Conservation (phyloP, 2,797 vertebrate genomes). For the Sebastes elongatus region DNA sequence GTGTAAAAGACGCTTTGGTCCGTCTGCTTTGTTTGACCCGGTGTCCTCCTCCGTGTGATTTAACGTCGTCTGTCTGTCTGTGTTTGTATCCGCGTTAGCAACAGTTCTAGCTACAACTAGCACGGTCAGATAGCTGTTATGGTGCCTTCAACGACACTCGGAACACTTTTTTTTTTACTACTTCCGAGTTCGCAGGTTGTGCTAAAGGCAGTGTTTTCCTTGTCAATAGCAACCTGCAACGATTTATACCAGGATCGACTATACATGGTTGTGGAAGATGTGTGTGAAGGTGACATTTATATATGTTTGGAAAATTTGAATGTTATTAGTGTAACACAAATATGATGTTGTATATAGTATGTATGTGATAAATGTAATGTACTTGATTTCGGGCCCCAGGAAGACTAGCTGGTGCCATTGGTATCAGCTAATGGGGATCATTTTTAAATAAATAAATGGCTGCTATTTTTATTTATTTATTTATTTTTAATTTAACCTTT, state of each 20-base stretch:
- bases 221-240: neutral
- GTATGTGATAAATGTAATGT: too few species aligned
- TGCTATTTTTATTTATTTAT: too few species aligned
- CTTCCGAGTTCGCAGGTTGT: conserved; percentile 20
- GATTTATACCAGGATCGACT: accelerated
- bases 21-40: neutral
- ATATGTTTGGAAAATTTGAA: too few species aligned
- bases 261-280: neutral
- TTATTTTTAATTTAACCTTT: too few species aligned
- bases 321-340: too few species aligned
- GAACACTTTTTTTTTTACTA: neutral
- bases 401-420: too few species aligned
- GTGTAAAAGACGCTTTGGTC: accelerated
- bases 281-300: too few species aligned
- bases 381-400: too few species aligned
- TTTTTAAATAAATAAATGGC: too few species aligned
- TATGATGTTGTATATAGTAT: too few species aligned
- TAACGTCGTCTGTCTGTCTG: conserved; percentile 45
- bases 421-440: too few species aligned
- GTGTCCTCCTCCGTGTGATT: conserved; percentile 3
- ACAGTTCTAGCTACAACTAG: conserved; percentile 55
- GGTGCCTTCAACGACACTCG: conserved; percentile 49
- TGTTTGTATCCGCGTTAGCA: conserved; percentile 58
- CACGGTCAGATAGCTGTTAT: conserved; percentile 41
- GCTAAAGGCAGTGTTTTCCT: too few species aligned